Evolutionary conservation across 2,888 invertebrate genomes (phyloP), one percentile per base, ranked within the genome.

Genomic region (Reticulitermes lucifugus): DNA sequence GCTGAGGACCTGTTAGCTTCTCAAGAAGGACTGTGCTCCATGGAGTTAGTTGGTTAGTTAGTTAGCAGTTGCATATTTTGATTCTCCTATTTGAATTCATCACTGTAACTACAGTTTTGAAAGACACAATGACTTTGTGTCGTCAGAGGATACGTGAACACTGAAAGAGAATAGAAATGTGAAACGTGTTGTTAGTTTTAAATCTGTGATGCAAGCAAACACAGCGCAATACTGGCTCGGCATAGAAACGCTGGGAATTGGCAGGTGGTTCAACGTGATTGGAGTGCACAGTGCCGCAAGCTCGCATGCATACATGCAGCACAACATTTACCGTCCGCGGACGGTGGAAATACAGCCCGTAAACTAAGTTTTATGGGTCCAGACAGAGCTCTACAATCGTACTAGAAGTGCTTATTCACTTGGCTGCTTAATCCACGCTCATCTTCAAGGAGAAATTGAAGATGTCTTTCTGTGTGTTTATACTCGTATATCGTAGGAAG

Each of bases 211-310:
- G 29, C 41, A 73, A 73, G 4, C 73, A 25, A 73, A 73, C 73
- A 10, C 21, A 73, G 14, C 73, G 12, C 73, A 41, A 6, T 65
- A 18, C 18, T 18, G 18, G 5, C 18, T 1, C 55, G 70, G 73
- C 73, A 73, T 22, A 73, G 41, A 73, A 73, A 73, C 73, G 73
- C 41, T 73, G 73, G 2, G 73, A 73, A 73, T 73, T 73, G 73
- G 41, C 73, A 73, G 22, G 41, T 73, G 73, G 71, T 35, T 73
- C 21, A 21, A 73, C 73, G 73, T 73, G 73, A 73, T 29, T 73
- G 35, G 41, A 73, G 22, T 73, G 35, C 73, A 21, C 14, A 41
- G 29, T 73, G 41, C 41, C 25, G 71, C 22, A 60, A 14, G 14
- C 22, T 18, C 60, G 7, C 46, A 46, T 12, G 12, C 46, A 12